Percentiles rank a stretch among this genome's conserved stretches.
Conservation (phyloP, 2,113 vertebrate species). For the Raja brachyura region DNA sequence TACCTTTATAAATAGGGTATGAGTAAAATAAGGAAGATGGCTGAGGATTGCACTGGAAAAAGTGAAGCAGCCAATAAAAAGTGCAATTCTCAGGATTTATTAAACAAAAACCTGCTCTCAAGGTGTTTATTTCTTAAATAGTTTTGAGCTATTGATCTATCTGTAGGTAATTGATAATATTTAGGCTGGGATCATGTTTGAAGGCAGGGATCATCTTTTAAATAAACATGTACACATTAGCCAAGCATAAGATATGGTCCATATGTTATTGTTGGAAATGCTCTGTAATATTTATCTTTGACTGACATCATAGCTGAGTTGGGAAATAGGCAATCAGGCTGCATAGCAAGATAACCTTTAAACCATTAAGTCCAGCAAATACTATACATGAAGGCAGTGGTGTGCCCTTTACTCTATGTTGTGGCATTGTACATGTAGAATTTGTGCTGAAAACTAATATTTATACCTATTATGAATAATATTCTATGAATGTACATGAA, state of each 20-base stretch:
- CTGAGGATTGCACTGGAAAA: background rate
- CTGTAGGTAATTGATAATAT: background rate
- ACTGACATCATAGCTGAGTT: background rate
- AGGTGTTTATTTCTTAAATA: background rate
- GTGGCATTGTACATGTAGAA: background rate
- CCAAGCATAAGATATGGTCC: background rate
- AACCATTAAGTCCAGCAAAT: too few species aligned
- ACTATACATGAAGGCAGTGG: background rate
- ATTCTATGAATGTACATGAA: background rate
- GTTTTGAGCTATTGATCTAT: background rate
- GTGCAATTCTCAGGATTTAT: background rate
- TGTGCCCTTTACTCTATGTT: background rate
- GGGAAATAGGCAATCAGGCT: background rate
- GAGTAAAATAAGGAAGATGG: background rate
- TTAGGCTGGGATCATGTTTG: background rate
- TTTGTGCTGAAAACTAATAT: constrained; percentile 22
- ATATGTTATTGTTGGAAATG: background rate
- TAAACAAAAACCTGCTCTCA: background rate
- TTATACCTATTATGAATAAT: background rate
- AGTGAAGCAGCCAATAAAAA: background rate
- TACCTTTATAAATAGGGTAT: background rate
- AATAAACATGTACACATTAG: background rate
- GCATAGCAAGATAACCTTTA: background rate
- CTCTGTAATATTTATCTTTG: background rate
- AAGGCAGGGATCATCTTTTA: background rate